Evolutionary conservation across 2,888 invertebrate species (phyloP), one percentile per base, ranked within the genome.

Genomic region (Pyralis farinalis): DNA sequence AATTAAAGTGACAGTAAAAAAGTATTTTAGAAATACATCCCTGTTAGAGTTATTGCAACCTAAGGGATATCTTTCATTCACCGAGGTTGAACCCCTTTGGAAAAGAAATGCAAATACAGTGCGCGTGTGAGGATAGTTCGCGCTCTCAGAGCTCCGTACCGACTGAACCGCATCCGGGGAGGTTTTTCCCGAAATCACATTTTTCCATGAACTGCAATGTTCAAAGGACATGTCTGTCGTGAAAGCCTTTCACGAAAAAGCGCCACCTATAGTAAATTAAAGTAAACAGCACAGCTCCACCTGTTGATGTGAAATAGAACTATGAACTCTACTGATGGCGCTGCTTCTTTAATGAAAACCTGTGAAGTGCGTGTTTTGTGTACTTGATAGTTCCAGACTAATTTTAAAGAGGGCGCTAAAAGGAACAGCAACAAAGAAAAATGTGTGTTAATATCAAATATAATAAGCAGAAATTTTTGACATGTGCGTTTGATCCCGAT

Each of bases 101-200:
- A 20, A 33, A 33, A n/a, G n/a, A n/a, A 39, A 39, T 27, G 8
- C 27, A 7, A 20, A 33, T 9, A 20, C 28, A 40, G 35, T 34
- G 34, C 37, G 34, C 36, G 43, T 35, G 40, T 49, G 45, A 58
- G 56, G 56, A 73, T 61, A 79, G 77, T 72, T 69, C 66, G 55
- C 81, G 53, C 77, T 59, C 47, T 63, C 79, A 71, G 64, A 54
- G 75, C 71, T 73, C 77, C 77, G 74, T 73, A 71, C 66, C 82
- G 75, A 87, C 87, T 87, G 84, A 80, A 68, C 67, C 51, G 63
- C 64, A 69, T 72, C 81, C 77, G 71, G 80, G 78, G 72, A 69
- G 63, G 68, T 66, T 80, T 80, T 82, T 71, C 77, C 75, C 71
- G 64, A 74, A 70, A 71, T 66, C 63, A 56, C 63, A 65, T 61